These are phyloP conservation scores for Deroplatys truncata DNA, from an alignment of 2,888 invertebrate genomes.

Conservation along the genomic window DNA sequence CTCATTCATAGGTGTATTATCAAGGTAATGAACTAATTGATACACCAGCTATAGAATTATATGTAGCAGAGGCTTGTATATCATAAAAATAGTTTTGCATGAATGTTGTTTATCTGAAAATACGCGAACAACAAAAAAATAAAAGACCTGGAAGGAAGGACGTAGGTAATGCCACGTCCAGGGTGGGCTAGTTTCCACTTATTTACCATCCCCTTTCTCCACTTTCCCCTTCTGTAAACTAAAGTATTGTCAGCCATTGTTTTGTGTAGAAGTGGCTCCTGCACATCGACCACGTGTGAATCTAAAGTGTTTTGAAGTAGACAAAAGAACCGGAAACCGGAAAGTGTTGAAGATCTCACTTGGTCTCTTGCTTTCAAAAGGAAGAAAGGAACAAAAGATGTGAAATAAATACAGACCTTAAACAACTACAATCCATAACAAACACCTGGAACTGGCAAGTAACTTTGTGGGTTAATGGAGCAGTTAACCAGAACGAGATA, in stretches of 20 bases:
- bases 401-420: not conserved
- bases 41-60: no score
- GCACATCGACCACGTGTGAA: not conserved
- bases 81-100: no score
- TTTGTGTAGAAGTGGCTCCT: not conserved
- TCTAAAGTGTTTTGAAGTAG: not conserved
- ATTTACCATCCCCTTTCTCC: not conserved
- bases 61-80: no score
- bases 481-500: no score
- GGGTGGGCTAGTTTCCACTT: not conserved
- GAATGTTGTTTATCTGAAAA: not conserved
- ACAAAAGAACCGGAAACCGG: not conserved
- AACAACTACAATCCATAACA: not conserved
- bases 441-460: no score
- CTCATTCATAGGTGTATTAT: no score
- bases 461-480: no score
- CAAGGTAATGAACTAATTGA: no score
- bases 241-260: not conserved
- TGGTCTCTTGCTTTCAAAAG: not conserved
- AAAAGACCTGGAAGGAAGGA: not conserved
- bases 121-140: not conserved
- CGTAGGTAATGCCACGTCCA: not conserved
- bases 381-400: not conserved
- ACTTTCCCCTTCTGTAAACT: not conserved
- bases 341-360: not conserved